A percentile compares a stretch with the other conserved stretches of the same genome.
phyloP scores from a whole-genome alignment of 2,797 vertebrate genomes.

The Oreochromis grahami region DNA sequence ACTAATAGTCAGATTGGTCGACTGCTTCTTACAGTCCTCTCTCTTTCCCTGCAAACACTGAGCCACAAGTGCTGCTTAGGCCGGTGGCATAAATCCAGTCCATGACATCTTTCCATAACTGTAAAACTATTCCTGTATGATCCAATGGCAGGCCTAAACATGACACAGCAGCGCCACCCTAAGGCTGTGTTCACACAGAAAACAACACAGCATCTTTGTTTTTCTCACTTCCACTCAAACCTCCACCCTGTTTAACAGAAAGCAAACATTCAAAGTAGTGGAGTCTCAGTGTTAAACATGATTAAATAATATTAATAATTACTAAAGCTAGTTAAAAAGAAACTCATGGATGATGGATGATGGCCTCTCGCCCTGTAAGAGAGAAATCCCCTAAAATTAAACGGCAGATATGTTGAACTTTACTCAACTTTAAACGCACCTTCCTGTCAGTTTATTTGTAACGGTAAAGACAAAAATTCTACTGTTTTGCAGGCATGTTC shows the following conservation, averaged over 20 bases:
- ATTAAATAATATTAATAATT: background rate
- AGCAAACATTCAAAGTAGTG: background rate
- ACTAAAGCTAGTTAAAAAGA: background rate
- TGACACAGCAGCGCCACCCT: background rate
- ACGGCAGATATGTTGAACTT: background rate
- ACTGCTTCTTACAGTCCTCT: background rate
- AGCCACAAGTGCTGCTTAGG: background rate
- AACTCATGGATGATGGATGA: background rate
- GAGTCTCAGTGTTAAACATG: background rate
- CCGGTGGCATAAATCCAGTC: background rate
- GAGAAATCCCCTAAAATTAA: background rate
- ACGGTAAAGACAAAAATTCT: background rate
- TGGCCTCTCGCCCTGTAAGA: background rate
- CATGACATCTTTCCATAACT: background rate
- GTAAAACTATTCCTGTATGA: background rate
- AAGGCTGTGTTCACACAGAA: background rate
- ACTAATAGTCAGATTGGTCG: background rate
- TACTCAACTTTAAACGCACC: background rate
- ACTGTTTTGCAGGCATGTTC: background rate
- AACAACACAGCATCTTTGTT: background rate
- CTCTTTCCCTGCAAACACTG: background rate
- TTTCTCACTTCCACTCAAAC: background rate
- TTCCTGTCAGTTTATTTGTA: background rate
- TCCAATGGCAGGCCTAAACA: background rate
- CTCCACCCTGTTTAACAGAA: background rate